Percentiles rank a stretch among this genome's conserved stretches.
phyloP scores from a whole-genome alignment of 2,797 vertebrate genomes.

The Pipistrellus nathusii region DNA sequence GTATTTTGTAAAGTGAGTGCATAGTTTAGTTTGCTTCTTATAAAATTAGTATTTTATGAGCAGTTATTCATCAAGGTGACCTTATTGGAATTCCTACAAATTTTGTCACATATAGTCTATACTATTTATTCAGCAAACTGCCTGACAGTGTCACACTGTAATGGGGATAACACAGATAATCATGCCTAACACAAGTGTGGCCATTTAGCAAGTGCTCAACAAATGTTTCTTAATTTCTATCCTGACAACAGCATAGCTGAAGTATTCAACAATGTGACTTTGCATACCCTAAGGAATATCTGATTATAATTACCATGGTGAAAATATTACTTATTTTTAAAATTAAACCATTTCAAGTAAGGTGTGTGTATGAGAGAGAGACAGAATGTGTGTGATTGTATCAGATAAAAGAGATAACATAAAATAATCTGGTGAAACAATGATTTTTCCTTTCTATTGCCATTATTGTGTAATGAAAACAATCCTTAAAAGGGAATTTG shows the following conservation, averaged over 20 bases:
- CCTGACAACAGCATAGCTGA: background rate
- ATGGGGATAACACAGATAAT: background rate
- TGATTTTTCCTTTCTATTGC: conserved; percentile 1
- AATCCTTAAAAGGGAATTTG: background rate
- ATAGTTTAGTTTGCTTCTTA: background rate
- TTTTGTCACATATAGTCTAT: background rate
- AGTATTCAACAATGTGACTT: background rate
- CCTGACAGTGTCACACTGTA: background rate
- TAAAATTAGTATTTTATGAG: background rate
- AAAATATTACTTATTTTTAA: background rate
- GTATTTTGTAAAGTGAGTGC: background rate
- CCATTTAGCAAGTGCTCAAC: background rate
- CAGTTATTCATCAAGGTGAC: background rate
- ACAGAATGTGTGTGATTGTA: background rate
- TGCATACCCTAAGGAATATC: background rate
- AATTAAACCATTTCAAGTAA: background rate
- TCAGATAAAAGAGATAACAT: background rate
- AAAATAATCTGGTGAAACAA: background rate
- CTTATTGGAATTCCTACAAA: background rate
- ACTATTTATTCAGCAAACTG: background rate
- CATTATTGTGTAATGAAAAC: background rate
- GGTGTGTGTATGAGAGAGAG: background rate
- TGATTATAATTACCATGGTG: background rate
- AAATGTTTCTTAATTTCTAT: background rate
- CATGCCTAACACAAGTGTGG: background rate